phyloP scores from a whole-genome alignment of 2,113 vertebrate genomes.

The Myanophis thanlyinensis region DNA sequence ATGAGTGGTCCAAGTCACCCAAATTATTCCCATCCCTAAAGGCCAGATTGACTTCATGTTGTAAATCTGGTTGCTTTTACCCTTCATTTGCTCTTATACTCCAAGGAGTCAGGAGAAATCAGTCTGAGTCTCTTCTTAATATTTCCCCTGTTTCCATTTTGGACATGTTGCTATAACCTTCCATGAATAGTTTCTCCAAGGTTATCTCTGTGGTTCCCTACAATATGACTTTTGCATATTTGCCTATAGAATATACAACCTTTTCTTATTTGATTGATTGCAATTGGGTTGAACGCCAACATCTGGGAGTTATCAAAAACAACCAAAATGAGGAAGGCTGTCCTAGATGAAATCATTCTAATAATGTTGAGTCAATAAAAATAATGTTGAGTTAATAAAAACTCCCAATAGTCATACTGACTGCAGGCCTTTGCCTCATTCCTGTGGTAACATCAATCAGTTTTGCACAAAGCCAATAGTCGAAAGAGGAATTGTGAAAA shows the following conservation, averaged over 20 bases:
- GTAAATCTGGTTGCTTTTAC: background rate
- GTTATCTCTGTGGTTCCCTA: background rate
- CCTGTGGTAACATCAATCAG: accelerated
- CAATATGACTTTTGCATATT: background rate
- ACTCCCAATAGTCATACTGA: background rate
- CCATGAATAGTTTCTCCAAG: background rate
- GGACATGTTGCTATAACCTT: background rate
- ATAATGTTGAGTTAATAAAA: background rate
- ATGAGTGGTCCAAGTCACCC: background rate
- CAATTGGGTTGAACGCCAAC: background rate
- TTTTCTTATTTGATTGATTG: background rate
- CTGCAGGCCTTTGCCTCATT: background rate
- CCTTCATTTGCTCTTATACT: background rate
- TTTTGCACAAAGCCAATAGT: accelerated
- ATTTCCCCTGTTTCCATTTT: background rate
- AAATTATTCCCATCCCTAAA: background rate
- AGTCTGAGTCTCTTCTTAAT: background rate
- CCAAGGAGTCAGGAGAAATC: background rate
- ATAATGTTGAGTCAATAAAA: background rate
- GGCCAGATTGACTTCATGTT: background rate
- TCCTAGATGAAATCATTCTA: background rate
- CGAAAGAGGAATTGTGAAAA: background rate
- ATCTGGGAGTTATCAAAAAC: background rate
- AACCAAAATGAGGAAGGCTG: background rate
- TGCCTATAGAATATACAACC: background rate